Evolutionary conservation across 2,888 invertebrate species (phyloP).

Genomic region (Ferrisia virgata): DNA sequence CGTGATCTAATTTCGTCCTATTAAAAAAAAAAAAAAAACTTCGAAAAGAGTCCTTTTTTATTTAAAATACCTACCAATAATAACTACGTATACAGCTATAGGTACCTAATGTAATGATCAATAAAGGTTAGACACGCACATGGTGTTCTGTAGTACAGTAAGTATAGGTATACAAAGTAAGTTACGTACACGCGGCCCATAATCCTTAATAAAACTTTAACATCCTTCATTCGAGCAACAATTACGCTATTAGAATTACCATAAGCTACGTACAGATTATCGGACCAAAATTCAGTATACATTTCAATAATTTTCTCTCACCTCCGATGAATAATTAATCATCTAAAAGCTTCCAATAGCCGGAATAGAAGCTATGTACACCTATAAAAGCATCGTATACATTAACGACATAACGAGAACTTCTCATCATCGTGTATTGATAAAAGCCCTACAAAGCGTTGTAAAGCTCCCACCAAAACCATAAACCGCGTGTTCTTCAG

Average conservation of each 20-base stretch:
- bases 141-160: background rate
- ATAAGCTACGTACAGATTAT: background rate
- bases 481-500: background rate
- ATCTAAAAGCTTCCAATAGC: background rate
- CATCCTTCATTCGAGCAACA: background rate
- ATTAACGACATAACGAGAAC: background rate
- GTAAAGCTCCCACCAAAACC: background rate
- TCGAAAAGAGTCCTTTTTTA: background rate
- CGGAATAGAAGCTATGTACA: background rate
- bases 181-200: too few relatives aligned
- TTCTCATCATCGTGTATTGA: background rate
- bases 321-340: background rate
- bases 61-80: background rate
- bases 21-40: too few relatives aligned
- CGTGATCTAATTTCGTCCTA: conserved; percentile 6
- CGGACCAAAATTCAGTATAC: background rate
- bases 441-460: background rate
- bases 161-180: too few relatives aligned
- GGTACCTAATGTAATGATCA: background rate
- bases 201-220: background rate
- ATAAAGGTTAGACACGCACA: background rate
- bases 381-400: background rate
- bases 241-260: background rate
- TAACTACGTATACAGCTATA: background rate
- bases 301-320: background rate